Evolutionary conservation across 1,140 invertebrate species (phyloP).

Genomic region (Rhopalosiphum padi): DNA sequence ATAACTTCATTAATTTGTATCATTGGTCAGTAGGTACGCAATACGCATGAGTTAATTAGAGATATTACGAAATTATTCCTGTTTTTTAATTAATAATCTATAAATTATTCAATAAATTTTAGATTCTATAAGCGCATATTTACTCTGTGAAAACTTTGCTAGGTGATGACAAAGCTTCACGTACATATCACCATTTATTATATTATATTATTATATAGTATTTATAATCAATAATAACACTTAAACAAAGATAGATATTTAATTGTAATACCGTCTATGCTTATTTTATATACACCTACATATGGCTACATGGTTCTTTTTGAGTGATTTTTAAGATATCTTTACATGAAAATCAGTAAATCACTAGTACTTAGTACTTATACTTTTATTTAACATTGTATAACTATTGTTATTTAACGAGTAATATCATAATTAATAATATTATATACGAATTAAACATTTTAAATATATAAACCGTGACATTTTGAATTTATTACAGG

Average conservation of each 20-base stretch:
- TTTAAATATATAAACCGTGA: not conserved
- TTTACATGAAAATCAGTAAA: not conserved
- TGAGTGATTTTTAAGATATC: not conserved
- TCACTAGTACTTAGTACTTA: too few relatives aligned
- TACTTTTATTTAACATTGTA: not conserved
- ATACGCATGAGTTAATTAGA: not conserved
- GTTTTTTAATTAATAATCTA: too few relatives aligned
- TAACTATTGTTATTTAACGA: not conserved
- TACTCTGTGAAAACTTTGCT: not conserved
- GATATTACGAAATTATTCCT: too few relatives aligned
- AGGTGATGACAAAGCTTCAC: not conserved
- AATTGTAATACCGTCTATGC: too few relatives aligned
- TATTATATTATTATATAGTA: too few relatives aligned
- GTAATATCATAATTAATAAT: not conserved
- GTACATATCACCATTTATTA: too few relatives aligned
- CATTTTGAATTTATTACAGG: conserved; percentile 66
- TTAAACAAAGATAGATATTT: too few relatives aligned
- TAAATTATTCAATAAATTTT: not conserved
- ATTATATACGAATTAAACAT: not conserved
- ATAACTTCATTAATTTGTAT: not conserved
- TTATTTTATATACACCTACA: too few relatives aligned
- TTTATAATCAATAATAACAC: not conserved
- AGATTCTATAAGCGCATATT: not conserved
- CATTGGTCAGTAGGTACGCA: not conserved
- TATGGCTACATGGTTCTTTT: too few relatives aligned